Percentiles rank a stretch among this genome's conserved stretches.
phyloP scores from a whole-genome alignment of 2,797 vertebrate species.

The Poecilia wingei region DNA sequence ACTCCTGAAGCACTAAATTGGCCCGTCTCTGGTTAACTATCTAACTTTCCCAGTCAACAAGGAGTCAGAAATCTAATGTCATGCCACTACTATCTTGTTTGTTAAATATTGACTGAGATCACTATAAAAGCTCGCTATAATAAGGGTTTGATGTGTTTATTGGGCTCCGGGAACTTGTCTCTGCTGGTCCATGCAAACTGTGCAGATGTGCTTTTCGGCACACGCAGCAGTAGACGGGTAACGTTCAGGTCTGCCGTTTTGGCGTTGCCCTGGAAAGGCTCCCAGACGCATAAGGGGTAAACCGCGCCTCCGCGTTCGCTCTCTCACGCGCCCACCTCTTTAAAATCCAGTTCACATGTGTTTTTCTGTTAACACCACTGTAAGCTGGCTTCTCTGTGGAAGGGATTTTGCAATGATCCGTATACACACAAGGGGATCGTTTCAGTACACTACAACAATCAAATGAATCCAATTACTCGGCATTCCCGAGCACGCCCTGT shows the following conservation, averaged over 20 bases:
- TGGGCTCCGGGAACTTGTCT: slow-evolving; percentile 58
- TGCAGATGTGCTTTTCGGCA: slow-evolving; percentile 39
- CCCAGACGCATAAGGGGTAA: slow-evolving; percentile 28
- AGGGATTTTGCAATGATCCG: slow-evolving; percentile 61
- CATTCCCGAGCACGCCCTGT: slow-evolving; percentile 56
- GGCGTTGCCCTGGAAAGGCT: slow-evolving; percentile 39
- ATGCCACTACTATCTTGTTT: slow-evolving; percentile 28
- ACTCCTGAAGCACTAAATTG: not conserved
- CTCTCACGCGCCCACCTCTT: slow-evolving; percentile 49
- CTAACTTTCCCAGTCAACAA: slow-evolving; percentile 1
- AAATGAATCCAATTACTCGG: slow-evolving; percentile 61
- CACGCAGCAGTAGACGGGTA: slow-evolving; percentile 40
- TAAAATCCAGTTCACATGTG: slow-evolving; percentile 65
- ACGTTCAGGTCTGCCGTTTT: slow-evolving; percentile 61
- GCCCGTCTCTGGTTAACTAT: not conserved
- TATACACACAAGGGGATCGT: slow-evolving; percentile 52
- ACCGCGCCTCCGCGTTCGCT: slow-evolving; percentile 10
- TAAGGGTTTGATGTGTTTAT: slow-evolving; percentile 60
- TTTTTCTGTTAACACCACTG: slow-evolving; percentile 59
- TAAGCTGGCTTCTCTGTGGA: slow-evolving; percentile 45
- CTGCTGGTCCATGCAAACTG: slow-evolving; percentile 51
- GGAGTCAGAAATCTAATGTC: slow-evolving; percentile 24
- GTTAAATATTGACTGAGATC: slow-evolving; percentile 68
- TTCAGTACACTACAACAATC: slow-evolving; percentile 53
- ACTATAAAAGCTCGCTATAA: slow-evolving; percentile 47